Evolutionary conservation across 2,888 invertebrate genomes (phyloP).

Genomic region (Hedychridium roseum): DNA sequence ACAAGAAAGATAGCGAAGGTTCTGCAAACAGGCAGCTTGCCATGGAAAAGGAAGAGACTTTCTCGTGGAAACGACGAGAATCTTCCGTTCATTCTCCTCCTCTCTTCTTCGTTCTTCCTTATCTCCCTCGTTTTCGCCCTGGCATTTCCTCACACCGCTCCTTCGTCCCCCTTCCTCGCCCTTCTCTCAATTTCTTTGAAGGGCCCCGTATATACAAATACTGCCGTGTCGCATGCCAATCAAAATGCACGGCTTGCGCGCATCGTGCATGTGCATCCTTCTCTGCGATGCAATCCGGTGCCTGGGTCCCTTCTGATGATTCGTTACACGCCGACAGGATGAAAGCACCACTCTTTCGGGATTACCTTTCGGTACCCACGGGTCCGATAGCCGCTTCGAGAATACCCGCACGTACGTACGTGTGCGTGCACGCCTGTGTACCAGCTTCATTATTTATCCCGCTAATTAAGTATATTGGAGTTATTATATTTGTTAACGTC

Average conservation of each 20-base stretch:
- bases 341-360: constrained; percentile 45
- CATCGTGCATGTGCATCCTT: constrained; percentile 24
- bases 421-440: no score
- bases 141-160: no score
- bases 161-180: no score
- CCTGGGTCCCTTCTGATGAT: constrained; percentile 40
- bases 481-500: no score
- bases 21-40: constrained; percentile 28
- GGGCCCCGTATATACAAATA: constrained; percentile 49
- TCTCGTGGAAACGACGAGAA: background rate
- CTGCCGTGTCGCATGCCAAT: constrained; percentile 59
- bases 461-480: constrained; percentile 32
- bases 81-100: no score
- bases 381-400: no score
- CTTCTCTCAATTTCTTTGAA: no score
- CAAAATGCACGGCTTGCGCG: constrained; percentile 44
- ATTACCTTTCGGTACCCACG: constrained; percentile 44
- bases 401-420: no score
- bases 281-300: constrained; percentile 31
- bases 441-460: constrained; percentile 23
- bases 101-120: no score
- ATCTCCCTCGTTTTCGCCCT: no score
- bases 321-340: constrained; percentile 42
- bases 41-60: constrained; percentile 1
- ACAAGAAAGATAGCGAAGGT: no score